Base-by-base conservation (phyloP, 2,797 vertebrate genomes). In the Loriculus beryllinus region DNA sequence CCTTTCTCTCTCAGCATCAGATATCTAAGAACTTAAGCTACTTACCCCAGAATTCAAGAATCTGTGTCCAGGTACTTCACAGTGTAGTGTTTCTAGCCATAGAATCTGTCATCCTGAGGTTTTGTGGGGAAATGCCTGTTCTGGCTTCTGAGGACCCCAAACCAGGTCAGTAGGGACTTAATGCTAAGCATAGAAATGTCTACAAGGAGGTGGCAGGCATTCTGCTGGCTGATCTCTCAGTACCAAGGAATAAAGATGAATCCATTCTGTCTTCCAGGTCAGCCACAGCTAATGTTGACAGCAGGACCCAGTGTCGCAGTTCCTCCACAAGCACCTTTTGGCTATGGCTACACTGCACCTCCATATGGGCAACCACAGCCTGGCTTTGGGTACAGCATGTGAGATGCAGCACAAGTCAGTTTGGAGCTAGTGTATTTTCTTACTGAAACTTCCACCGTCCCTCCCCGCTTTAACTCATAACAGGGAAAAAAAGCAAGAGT, bases 261-360 rank as follows among this genome's bases (percentile, higher is more conserved):
- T 37, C 31, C 9, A 3, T 86, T 92, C 23, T 92, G 70, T 90
- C 60, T 93, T 95, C 42, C 97, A 99, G 99, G 99, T 97, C 98
- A 99, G 93, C 99, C 99, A 26, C 99, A 99, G 97, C 98, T 99
- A n/a, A 99, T 99, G 99, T 98, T 99, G 96, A 99, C 99, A 71
- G 99, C 99, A 29, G 99, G 99, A 95, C 98, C 99, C 97, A 99
- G 99, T 60, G 99, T 99, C 51, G 98, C 99, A 15, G 99, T 99
- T 92, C 99, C 99, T 83, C 99, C 99, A 28, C 99, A 99, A 98
- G 99, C 99, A 97, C 97, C 99, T 96, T 99, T 99, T 42, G 99
- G 98, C 96, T 99, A 99, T n/a, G 98, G 99, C 74, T 99, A 99
- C 97, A 98, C 98, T 37, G 98, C 99, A 22, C 98, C 99, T 43